Conservation (phyloP, 2,113 vertebrate genomes). For the Pseudonaja textilis region DNA sequence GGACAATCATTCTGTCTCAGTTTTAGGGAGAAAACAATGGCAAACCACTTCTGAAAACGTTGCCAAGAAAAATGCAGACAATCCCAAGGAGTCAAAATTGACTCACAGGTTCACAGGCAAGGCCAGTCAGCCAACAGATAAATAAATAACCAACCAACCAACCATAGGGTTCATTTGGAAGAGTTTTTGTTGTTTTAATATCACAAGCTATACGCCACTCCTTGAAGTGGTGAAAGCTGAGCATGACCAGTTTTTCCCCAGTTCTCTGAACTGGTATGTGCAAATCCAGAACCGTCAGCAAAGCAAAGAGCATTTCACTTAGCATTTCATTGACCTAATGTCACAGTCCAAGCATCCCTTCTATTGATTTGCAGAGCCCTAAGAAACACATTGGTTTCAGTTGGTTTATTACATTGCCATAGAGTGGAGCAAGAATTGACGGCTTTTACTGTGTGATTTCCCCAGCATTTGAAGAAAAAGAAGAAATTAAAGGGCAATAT, state of each 20-base stretch:
- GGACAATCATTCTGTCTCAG: background rate
- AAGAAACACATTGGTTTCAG: background rate
- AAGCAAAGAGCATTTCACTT: background rate
- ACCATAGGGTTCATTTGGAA: background rate
- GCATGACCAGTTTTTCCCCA: background rate
- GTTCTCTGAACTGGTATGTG: background rate
- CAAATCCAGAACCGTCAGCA: background rate
- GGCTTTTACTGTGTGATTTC: slow-evolving; percentile 48
- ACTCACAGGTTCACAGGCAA: background rate
- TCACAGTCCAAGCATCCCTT: background rate
- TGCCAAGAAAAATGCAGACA: background rate
- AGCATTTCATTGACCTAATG: background rate
- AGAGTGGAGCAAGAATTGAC: slow-evolving; percentile 2
- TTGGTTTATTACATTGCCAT: background rate
- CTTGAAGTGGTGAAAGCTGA: background rate
- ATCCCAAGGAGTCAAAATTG: background rate
- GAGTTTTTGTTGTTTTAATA: background rate
- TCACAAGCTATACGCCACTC: background rate
- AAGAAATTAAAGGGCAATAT: slow-evolving; percentile 75
- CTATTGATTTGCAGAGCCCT: background rate
- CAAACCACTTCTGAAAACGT: background rate
- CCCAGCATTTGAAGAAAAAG: slow-evolving; percentile 77
- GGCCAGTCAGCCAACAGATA: background rate
- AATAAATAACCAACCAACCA: background rate
- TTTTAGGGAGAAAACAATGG: background rate